These are phyloP conservation scores for Meriones psammophilus DNA, from an alignment of 2,797 vertebrate species.

Conservation along the genomic window DNA sequence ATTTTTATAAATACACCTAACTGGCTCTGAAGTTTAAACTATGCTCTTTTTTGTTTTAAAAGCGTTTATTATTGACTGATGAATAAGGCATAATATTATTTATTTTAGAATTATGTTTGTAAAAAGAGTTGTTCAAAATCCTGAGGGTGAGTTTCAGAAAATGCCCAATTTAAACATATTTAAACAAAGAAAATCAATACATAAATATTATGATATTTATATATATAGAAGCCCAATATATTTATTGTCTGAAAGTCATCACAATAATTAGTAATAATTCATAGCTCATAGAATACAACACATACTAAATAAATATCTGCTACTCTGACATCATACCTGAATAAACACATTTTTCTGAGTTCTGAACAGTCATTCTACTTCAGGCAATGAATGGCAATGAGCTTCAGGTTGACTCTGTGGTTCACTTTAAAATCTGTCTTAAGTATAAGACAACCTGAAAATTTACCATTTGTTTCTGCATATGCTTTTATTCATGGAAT, in stretches of 20 bases:
- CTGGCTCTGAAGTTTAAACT: not conserved
- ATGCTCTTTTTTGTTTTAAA: not conserved
- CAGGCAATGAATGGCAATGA: not conserved
- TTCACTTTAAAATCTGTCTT: conserved; percentile 22
- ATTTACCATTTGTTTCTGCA: not conserved
- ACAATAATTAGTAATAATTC: not conserved
- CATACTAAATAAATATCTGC: not conserved
- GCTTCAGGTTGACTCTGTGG: not conserved
- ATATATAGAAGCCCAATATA: not conserved
- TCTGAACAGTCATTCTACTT: not conserved
- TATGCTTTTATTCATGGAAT: not conserved
- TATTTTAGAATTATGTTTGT: conserved; percentile 32
- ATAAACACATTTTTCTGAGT: not conserved
- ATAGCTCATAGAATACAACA: not conserved
- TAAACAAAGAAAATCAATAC: not conserved
- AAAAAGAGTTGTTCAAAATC: not conserved
- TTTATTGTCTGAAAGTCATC: not conserved
- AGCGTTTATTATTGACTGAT: not conserved
- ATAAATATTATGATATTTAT: too few relatives aligned
- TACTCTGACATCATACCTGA: not conserved
- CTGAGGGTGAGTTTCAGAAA: not conserved
- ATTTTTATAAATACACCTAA: not conserved
- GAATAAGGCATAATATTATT: not conserved
- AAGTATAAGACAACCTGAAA: not conserved
- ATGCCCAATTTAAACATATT: not conserved